Evolutionary conservation across 2,888 invertebrate genomes (phyloP), one percentile per base, ranked within the genome.

Genomic region (Scotopteryx bipunctaria): DNA sequence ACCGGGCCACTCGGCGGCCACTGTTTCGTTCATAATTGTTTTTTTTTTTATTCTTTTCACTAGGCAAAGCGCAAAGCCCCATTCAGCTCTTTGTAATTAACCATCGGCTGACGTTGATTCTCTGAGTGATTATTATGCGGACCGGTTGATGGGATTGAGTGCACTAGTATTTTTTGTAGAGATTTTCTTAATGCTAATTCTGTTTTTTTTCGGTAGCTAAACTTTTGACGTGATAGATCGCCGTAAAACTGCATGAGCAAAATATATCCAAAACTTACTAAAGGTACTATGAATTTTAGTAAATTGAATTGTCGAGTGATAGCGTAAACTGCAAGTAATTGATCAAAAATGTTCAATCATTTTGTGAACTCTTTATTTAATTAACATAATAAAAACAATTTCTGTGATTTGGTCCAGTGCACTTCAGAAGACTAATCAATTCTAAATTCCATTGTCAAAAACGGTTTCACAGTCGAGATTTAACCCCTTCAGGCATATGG

Each of bases 11-110:
- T 87, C 83, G 64, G 74, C 68, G 80, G 83, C 86, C 88, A 89
- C 85, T 89, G 88, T 88, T 83, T 79, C 88, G 89, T 88, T 82
- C 78, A 87, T 86, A 88, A 89, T 87, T 83, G 81, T 80, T 68
- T 65, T 75, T 78, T n/a, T 81, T 81, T 82, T 76, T 73, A 65
- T 75, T 78, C 78, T 78, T 79, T 83, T 81, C 77, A 81, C 79
- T 79, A 80, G 74, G 77, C 33, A 50, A 50, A 55, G 42, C 56
- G 42, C 73, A 77, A 82, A 79, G 79, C 77, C 83, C 81, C 86
- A 84, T 84, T 83, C 81, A 78, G 77, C 67, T 73, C 84, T 86
- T 87, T 86, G 86, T 89, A 89, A 89, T 87, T 88, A 88, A 85
- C 83, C 78, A 82, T 81, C 69, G 73, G 69, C 71, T 76, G 79